Conservation (phyloP, 2,113 vertebrate genomes). For the Oncorhynchus kisutch region DNA sequence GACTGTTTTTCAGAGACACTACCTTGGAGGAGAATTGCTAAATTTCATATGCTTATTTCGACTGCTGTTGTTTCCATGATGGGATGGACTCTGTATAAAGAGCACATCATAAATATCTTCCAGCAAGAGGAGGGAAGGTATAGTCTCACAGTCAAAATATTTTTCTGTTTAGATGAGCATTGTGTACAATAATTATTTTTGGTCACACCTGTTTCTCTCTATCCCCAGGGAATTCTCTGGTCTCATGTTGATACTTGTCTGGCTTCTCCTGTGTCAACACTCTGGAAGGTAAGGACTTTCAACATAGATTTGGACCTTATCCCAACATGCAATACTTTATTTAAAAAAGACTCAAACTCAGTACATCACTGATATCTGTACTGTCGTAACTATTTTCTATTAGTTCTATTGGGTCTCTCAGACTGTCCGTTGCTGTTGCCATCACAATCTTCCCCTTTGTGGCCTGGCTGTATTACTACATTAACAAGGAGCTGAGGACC, state of each 20-base stretch:
- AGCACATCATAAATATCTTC: constrained; percentile 70
- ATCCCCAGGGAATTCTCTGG: constrained; percentile 84
- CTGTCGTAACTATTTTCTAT: constrained; percentile 17
- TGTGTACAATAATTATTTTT: background rate
- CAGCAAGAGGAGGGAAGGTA: constrained; percentile 94
- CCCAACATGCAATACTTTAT: background rate
- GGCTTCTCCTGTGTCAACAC: constrained; percentile 85
- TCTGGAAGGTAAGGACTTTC: constrained; percentile 82
- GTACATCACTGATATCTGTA: background rate
- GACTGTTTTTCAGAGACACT: constrained; percentile 68
- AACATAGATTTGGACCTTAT: background rate
- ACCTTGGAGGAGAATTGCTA: constrained; percentile 81
- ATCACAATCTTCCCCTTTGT: constrained; percentile 79
- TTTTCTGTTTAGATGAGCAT: background rate
- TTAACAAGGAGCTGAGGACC: constrained; percentile 80
- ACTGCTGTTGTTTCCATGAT: constrained; percentile 64
- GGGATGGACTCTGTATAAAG: constrained; percentile 68
- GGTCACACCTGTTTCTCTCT: background rate
- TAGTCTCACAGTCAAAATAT: background rate
- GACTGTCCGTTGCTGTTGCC: constrained; percentile 63
- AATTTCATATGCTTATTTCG: constrained; percentile 76
- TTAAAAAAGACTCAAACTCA: background rate
- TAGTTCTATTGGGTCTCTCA: constrained; percentile 72
- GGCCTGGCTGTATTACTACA: constrained; percentile 82
- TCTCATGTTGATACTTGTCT: constrained; percentile 79